Conservation (phyloP, 1,140 invertebrate genomes). For the Elymnias hypermnestra region DNA sequence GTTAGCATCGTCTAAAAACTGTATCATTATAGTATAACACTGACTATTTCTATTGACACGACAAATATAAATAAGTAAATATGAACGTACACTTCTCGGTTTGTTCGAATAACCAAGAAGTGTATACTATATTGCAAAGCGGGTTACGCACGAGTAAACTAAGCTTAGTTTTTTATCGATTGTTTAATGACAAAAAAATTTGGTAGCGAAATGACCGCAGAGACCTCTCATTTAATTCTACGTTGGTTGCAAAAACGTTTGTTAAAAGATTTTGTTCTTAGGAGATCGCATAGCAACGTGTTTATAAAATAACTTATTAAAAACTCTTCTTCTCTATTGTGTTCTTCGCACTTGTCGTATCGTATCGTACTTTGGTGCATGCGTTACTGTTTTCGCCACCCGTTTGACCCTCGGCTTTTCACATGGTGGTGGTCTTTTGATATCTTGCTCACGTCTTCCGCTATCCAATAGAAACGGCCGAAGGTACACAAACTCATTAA, state of each 20-base stretch:
- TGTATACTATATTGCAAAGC: background rate
- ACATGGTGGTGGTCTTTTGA: too few relatives aligned
- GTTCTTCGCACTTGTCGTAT: too few relatives aligned
- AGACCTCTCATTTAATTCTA: background rate
- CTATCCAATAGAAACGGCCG: too few relatives aligned
- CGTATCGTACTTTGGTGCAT: too few relatives aligned
- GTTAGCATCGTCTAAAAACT: background rate
- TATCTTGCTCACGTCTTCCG: too few relatives aligned
- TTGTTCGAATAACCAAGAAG: constrained; percentile 1
- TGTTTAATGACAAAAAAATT: constrained; percentile 4
- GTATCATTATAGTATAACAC: background rate
- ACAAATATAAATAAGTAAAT: background rate
- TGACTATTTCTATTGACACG: background rate
- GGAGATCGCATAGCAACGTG: too few relatives aligned
- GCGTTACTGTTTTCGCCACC: too few relatives aligned
- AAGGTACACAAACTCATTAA: too few relatives aligned
- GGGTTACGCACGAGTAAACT: constrained; percentile 11
- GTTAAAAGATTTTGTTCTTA: too few relatives aligned
- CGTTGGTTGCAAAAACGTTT: constrained; percentile 1
- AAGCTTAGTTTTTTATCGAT: constrained; percentile 3
- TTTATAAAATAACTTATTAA: too few relatives aligned
- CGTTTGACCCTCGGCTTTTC: too few relatives aligned
- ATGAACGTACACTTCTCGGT: background rate
- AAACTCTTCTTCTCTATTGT: too few relatives aligned
- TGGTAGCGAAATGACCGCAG: background rate